Evolutionary conservation across 2,888 invertebrate genomes (phyloP), one percentile per base, ranked within the genome.

Genomic region (Automeris io): DNA sequence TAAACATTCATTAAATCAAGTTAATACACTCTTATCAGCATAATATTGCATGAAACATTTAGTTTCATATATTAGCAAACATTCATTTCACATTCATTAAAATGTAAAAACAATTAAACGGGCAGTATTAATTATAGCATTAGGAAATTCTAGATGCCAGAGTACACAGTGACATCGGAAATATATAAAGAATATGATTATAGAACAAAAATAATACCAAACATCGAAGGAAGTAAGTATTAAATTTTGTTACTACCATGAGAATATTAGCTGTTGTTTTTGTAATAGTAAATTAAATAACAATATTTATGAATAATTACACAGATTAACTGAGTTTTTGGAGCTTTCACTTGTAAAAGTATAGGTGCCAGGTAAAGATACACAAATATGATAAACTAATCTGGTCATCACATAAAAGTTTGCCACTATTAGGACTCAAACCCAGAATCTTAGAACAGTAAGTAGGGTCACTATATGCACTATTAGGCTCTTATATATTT

Each of bases 161-260:
- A 89, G 69, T 75, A 86, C 40, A 89, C 89, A 54, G 91, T 93
- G 36, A 90, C 91, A 29, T 93, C 93, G 16, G 93, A 94, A 82
- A 90, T 94, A 62, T 92, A 92, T 68, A 81, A 87, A 22, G 93
- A 93, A 76, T 90, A 89, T 61, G 87, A 91, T 61, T 92, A 91
- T 57, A 82, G 73, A 47, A 89, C 89, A 8, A 78, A 77, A 46
- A 70, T 61, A 44, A 65, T 69, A 40, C 78, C 87, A 23, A 87
- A 76, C 43, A 72, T 47, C 42, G 66, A 71, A 57, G 88, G 88
- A 57, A 88, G 88, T 88, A 62, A 76, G 88, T 56, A 36, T 18
- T 29, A 32, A 19, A 16, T n/a, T n/a, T n/a, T n/a, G n/a, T n/a
- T n/a, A n/a, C n/a, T n/a, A n/a, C n/a, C n/a, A n/a, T n/a, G n/a